A percentile compares a stretch with the other conserved stretches of the same genome.
Conservation (phyloP, 2,113 vertebrate genomes). For the Dendrocopos noguchii region DNA sequence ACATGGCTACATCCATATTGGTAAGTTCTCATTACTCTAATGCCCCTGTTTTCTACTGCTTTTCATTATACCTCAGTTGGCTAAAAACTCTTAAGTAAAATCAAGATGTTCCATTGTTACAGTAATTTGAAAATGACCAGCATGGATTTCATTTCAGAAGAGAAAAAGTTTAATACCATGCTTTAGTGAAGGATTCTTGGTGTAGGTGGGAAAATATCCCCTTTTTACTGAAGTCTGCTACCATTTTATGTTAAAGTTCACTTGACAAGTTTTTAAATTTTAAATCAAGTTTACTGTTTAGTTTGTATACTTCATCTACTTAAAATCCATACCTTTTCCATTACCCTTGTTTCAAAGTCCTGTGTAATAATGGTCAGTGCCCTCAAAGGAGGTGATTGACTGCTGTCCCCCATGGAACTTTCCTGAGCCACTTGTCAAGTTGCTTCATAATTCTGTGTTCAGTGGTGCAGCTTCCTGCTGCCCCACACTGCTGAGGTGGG, state of each 20-base stretch:
- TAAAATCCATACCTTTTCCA: background rate
- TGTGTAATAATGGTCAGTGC: background rate
- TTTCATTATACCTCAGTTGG: background rate
- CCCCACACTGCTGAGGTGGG: background rate
- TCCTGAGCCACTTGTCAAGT: background rate
- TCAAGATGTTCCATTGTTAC: background rate
- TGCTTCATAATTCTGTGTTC: background rate
- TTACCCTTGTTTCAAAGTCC: background rate
- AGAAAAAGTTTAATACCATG: background rate
- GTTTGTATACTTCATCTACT: background rate
- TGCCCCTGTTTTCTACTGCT: background rate
- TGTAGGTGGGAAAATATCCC: background rate
- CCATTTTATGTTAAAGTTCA: background rate
- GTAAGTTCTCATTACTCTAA: constrained; percentile 76
- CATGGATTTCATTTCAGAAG: background rate
- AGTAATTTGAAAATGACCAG: background rate
- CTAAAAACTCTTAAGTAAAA: background rate
- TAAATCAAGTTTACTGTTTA: background rate
- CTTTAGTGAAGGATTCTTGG: background rate
- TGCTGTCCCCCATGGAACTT: background rate
- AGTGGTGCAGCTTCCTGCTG: background rate
- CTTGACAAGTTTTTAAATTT: background rate
- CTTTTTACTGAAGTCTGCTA: background rate
- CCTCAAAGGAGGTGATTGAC: background rate
- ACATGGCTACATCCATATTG: constrained; percentile 98